phyloP scores from a whole-genome alignment of 2,888 invertebrate genomes.

The Chesias legatella region DNA sequence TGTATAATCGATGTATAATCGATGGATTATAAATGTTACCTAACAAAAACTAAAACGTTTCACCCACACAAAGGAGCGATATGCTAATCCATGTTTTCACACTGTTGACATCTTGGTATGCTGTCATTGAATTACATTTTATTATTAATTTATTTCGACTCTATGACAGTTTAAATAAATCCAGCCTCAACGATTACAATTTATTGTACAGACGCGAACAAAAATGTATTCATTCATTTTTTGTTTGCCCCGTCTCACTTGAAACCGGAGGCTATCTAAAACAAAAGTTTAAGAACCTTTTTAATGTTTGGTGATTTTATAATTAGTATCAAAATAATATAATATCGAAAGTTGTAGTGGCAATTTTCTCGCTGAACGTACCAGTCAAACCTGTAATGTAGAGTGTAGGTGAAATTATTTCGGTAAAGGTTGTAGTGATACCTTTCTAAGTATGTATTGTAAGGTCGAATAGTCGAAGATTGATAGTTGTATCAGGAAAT shows the following conservation, averaged over 20 bases:
- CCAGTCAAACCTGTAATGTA: slow-evolving; percentile 27
- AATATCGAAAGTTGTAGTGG: too few species aligned
- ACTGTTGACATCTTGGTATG: slow-evolving; percentile 22
- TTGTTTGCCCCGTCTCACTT: too few species aligned
- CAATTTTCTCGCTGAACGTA: slow-evolving; percentile 2
- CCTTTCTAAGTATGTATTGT: slow-evolving; percentile 54
- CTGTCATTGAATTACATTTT: slow-evolving; percentile 35
- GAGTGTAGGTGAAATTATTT: slow-evolving; percentile 52
- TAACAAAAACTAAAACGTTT: too few species aligned
- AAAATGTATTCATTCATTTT: too few species aligned
- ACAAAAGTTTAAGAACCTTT: too few species aligned
- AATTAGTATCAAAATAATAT: too few species aligned
- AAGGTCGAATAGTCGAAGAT: slow-evolving; percentile 47
- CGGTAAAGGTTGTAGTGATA: slow-evolving; percentile 47
- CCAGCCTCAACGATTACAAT: slow-evolving; percentile 21
- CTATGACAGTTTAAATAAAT: slow-evolving; percentile 37
- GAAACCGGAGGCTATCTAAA: too few species aligned
- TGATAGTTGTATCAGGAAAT: slow-evolving; percentile 36
- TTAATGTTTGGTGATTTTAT: too few species aligned
- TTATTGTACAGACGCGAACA: background rate
- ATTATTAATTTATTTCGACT: slow-evolving; percentile 36
- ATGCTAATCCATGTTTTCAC: slow-evolving; percentile 32
- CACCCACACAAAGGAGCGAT: too few species aligned
- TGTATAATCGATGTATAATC: too few species aligned
- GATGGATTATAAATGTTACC: too few species aligned